Conservation (phyloP, 2,113 vertebrate genomes). For the Herpailurus yagouaroundi region DNA sequence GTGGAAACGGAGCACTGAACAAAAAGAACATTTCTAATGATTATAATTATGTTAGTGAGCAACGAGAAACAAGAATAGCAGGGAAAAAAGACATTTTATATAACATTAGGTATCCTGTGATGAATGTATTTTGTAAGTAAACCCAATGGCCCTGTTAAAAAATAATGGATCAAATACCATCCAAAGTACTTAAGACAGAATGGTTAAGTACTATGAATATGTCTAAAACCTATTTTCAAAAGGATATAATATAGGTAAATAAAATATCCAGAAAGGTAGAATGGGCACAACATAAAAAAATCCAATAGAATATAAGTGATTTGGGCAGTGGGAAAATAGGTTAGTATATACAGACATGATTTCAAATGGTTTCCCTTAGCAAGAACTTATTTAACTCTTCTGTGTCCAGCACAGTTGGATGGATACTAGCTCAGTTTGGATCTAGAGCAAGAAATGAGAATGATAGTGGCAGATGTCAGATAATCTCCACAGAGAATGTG, state of each 20-base stretch:
- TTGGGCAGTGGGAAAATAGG: background rate
- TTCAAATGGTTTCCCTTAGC: background rate
- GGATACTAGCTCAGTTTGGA: background rate
- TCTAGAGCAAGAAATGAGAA: slow-evolving; percentile 15
- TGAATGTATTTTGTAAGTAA: background rate
- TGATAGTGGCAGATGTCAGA: background rate
- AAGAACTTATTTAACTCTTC: background rate
- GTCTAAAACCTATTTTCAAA: slow-evolving; percentile 29
- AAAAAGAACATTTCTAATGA: background rate
- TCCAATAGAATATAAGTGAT: background rate
- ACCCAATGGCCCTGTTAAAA: background rate
- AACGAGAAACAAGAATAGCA: background rate
- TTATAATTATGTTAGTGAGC: background rate
- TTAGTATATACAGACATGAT: background rate
- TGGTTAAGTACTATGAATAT: background rate
- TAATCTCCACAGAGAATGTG: background rate
- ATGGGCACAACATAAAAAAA: background rate
- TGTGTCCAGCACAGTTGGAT: background rate
- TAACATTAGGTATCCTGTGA: background rate
- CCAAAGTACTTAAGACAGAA: background rate
- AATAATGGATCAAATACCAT: background rate
- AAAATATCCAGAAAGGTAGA: background rate
- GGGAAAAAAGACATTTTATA: background rate
- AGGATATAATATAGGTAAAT: background rate
- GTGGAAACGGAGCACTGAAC: background rate